Evolutionary conservation across 2,113 vertebrate genomes (phyloP).

Genomic region (Dromiciops gliroides): DNA sequence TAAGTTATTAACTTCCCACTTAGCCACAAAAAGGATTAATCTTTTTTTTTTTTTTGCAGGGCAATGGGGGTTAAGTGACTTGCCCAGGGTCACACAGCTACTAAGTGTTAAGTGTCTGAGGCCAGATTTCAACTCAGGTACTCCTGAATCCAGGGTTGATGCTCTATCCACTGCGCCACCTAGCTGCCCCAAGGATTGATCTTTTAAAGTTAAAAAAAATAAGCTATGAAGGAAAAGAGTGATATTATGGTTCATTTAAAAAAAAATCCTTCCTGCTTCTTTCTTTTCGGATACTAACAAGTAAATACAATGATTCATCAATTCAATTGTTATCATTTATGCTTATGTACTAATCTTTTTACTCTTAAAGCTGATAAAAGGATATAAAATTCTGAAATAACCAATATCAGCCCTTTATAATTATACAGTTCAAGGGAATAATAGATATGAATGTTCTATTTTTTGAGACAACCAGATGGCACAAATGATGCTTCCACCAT

Average conservation of each 20-base stretch:
- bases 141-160: too few species aligned
- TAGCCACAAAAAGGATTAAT: not conserved
- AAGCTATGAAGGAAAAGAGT: not conserved
- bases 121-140: too few species aligned
- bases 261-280: not conserved
- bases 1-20: not conserved
- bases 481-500: constrained; percentile 45
- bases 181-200: not conserved
- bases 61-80: too few species aligned
- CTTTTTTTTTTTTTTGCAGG: too few species aligned
- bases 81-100: too few species aligned
- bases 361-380: constrained; percentile 61
- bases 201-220: not conserved
- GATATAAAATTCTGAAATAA: constrained; percentile 60
- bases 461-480: constrained; percentile 51
- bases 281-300: constrained; percentile 41
- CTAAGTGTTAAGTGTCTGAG: too few species aligned
- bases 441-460: constrained; percentile 30
- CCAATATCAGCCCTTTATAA: constrained; percentile 48
- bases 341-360: constrained; percentile 30
- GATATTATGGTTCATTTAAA: not conserved
- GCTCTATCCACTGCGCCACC: too few species aligned
- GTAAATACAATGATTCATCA: constrained; percentile 62
- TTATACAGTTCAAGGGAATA: constrained; percentile 51
- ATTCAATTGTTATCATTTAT: constrained; percentile 56